Percentiles rank a stretch among this genome's conserved stretches.
Evolutionary conservation across 2,113 vertebrate genomes (phyloP).

Genomic region (Prolemur simus): DNA sequence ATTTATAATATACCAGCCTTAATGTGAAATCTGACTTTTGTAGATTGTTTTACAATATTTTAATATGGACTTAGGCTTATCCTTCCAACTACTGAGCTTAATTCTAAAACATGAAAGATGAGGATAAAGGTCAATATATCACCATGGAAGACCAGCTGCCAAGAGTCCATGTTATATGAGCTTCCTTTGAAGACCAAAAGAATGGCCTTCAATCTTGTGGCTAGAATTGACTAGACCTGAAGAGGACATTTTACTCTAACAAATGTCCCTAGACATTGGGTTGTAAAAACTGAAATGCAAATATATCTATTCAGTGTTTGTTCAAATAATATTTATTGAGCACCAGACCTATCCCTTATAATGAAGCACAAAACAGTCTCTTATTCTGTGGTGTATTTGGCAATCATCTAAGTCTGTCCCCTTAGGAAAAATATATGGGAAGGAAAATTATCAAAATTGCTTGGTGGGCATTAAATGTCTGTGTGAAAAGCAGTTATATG

Average conservation of each 20-base stretch:
- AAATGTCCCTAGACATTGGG: not conserved
- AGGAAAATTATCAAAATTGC: constrained; percentile 15
- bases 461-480: not conserved
- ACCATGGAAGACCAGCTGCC: not conserved
- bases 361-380: not conserved
- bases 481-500: not conserved
- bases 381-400: not conserved
- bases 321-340: not conserved
- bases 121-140: not conserved
- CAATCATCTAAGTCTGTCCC: not conserved
- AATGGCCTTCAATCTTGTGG: not conserved
- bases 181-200: not conserved
- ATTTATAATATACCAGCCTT: not conserved
- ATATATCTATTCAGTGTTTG: not conserved
- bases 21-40: not conserved
- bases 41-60: constrained; percentile 24
- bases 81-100: not conserved
- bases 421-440: not conserved
- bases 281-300: not conserved
- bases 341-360: not conserved
- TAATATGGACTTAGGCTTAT: not conserved
- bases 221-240: not conserved
- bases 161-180: not conserved
- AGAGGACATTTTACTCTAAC: not conserved
- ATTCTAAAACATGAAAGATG: not conserved